Evolutionary conservation across 2,888 invertebrate genomes (phyloP).

Genomic region (Anaspis maculata): DNA sequence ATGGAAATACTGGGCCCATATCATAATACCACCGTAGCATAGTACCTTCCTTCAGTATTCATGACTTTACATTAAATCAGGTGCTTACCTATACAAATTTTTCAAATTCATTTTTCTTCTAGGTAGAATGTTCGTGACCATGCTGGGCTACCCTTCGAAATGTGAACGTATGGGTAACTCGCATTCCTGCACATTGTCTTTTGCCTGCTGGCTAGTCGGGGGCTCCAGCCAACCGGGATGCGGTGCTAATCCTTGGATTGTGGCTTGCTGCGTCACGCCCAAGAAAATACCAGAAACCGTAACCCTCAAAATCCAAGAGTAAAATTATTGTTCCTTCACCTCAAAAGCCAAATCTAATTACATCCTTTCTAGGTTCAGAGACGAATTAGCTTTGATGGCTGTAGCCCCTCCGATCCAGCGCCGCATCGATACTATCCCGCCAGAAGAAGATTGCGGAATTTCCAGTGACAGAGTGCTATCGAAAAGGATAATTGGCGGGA

Average conservation of each 20-base stretch:
- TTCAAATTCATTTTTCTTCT: too few relatives aligned
- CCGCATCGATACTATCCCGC: constrained; percentile 21
- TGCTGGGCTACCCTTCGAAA: constrained; percentile 51
- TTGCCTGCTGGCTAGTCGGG: constrained; percentile 69
- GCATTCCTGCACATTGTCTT: constrained; percentile 59
- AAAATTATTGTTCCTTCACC: too few relatives aligned
- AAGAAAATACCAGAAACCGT: too few relatives aligned
- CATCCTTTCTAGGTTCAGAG: too few relatives aligned
- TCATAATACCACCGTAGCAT: too few relatives aligned
- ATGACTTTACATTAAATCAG: too few relatives aligned
- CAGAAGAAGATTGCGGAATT: constrained; percentile 58
- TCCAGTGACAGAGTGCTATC: constrained; percentile 51
- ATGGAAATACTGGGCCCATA: too few relatives aligned
- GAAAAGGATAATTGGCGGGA: constrained; percentile 74
- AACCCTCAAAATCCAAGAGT: too few relatives aligned
- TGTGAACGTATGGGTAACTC: constrained; percentile 51
- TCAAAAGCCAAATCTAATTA: too few relatives aligned
- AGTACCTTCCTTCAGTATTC: too few relatives aligned
- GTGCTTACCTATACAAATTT: too few relatives aligned
- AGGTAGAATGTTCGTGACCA: constrained; percentile 48
- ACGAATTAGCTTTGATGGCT: too few relatives aligned
- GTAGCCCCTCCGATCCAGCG: constrained; percentile 27
- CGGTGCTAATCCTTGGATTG: constrained; percentile 59
- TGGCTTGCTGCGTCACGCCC: constrained; percentile 58
- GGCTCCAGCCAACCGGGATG: constrained; percentile 59